Conservation (phyloP, 2,797 vertebrate genomes). For the Takifugu ocellatus region DNA sequence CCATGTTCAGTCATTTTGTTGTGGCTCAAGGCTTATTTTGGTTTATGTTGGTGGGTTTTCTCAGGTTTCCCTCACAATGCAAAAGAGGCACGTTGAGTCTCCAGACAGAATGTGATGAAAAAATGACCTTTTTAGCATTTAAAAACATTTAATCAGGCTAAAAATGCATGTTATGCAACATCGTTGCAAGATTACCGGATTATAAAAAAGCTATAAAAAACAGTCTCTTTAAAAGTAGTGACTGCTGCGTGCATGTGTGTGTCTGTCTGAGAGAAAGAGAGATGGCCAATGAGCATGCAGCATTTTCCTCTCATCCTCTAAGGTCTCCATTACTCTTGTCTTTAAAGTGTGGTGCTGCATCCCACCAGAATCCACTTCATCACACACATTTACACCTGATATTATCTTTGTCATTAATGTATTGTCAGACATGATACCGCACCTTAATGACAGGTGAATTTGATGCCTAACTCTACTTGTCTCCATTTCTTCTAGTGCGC, state of each 20-base stretch:
- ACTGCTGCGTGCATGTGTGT: conserved; percentile 28
- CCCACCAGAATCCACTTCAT: too few species aligned
- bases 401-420: too few species aligned
- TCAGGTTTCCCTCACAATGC: conserved; percentile 16
- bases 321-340: too few species aligned
- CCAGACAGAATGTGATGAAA: conserved; percentile 5
- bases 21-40: background rate
- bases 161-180: conserved; percentile 38
- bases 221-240: conserved; percentile 47
- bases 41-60: conserved; percentile 7
- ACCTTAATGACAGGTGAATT: too few species aligned
- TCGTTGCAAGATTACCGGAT: conserved; percentile 31
- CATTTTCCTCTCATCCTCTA: conserved; percentile 9
- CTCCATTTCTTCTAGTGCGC: conserved; percentile 13
- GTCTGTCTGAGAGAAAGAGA: conserved; percentile 24
- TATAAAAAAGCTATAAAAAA: conserved; percentile 28
- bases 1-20: background rate
- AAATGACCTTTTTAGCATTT: conserved; percentile 37
- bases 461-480: conserved; percentile 24
- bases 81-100: conserved; percentile 20
- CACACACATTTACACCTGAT: too few species aligned
- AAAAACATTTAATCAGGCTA: conserved; percentile 23
- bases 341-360: too few species aligned
- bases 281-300: conserved; percentile 9
- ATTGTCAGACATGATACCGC: too few species aligned